Conservation (phyloP, 2,797 vertebrate genomes). For the Poeciliopsis paucimaculata region DNA sequence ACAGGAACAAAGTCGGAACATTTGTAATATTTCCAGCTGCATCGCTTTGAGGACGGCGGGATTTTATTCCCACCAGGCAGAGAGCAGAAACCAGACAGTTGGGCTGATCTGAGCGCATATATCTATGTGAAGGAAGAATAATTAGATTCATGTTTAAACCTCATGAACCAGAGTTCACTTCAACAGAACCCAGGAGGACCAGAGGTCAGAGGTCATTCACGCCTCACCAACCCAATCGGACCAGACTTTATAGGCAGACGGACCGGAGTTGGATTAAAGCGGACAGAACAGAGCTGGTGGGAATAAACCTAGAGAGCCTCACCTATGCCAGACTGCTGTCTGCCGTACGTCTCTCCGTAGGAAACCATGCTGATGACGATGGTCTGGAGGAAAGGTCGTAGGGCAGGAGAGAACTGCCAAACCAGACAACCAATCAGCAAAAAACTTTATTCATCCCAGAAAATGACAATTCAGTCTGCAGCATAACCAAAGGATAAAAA, state of each 20-base stretch:
- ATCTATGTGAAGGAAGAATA: no score
- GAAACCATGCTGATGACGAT: conserved; percentile 84
- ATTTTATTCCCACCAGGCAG: no score
- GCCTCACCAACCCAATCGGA: background rate
- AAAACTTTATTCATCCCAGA: no score
- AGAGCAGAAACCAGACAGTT: no score
- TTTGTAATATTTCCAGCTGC: no score
- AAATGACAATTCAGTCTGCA: no score
- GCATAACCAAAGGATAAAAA: no score
- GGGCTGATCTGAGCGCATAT: no score
- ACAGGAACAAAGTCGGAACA: no score
- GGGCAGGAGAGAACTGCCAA: conserved; percentile 76
- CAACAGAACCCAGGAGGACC: background rate
- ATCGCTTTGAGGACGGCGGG: no score
- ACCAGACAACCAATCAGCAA: background rate
- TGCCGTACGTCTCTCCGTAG: conserved; percentile 80
- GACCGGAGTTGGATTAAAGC: background rate
- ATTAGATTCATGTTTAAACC: no score
- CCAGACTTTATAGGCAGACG: background rate
- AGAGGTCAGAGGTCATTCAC: background rate
- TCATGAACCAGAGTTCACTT: background rate
- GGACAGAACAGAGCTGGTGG: background rate
- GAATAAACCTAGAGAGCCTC: conserved; percentile 21
- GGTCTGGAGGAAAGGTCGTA: conserved; percentile 82
- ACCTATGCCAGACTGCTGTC: conserved; percentile 79